Conservation (phyloP, 1,140 invertebrate genomes). For the Galendromus occidentalis region DNA sequence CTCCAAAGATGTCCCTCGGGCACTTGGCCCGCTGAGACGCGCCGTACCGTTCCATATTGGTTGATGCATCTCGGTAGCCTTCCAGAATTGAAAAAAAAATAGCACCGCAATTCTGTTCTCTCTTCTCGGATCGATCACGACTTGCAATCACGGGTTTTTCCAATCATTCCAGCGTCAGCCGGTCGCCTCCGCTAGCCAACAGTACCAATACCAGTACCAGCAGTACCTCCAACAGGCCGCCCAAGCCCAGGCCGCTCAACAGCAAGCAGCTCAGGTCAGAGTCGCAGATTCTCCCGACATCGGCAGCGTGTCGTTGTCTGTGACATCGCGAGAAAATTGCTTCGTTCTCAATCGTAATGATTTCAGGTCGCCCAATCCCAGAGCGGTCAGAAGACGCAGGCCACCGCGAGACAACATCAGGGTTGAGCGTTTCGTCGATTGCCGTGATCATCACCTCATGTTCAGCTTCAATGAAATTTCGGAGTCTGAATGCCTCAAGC, state of each 20-base stretch:
- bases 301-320: too few relatives aligned
- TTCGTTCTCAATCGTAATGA: neutral
- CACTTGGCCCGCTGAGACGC: too few relatives aligned
- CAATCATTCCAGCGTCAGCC: conserved; percentile 10
- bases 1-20: too few relatives aligned
- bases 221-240: neutral
- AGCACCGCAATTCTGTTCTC: too few relatives aligned
- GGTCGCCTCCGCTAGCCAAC: neutral
- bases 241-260: neutral
- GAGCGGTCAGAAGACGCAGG: neutral
- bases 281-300: neutral
- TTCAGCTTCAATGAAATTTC: too few relatives aligned
- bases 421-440: neutral
- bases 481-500: too few relatives aligned
- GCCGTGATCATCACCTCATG: too few relatives aligned
- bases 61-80: too few relatives aligned
- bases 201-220: conserved; percentile 4
- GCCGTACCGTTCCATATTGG: too few relatives aligned
- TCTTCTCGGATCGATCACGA: neutral
- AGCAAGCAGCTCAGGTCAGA: neutral
- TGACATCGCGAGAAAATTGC: too few relatives aligned
- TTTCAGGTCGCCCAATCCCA: conserved; percentile 1
- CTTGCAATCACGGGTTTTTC: neutral
- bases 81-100: too few relatives aligned
- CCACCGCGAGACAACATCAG: conserved; percentile 4